Evolutionary conservation across 2,113 vertebrate species (phyloP).

Genomic region (Erpornis zantholeuca): DNA sequence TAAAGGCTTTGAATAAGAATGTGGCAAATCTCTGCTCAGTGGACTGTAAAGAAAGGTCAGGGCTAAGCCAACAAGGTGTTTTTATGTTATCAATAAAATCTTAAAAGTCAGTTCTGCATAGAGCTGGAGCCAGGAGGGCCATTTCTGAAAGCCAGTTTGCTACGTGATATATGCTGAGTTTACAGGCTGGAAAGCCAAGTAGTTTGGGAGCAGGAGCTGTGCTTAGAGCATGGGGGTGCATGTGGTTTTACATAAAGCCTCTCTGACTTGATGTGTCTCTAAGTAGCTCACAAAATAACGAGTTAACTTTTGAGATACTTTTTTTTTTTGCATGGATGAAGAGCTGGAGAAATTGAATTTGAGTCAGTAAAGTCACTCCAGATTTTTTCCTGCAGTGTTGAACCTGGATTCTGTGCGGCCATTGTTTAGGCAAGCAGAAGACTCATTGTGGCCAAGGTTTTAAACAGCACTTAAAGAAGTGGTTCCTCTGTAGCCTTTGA

Average conservation of each 20-base stretch:
- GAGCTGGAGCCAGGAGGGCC: neutral
- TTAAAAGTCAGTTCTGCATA: neutral
- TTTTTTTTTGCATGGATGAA: neutral
- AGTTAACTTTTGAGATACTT: neutral
- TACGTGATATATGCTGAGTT: neutral
- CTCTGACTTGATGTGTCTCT: neutral
- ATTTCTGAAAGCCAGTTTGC: neutral
- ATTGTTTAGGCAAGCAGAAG: neutral
- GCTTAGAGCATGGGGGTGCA: neutral
- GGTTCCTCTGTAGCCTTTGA: neutral
- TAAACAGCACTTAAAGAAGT: neutral
- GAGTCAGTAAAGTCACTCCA: neutral
- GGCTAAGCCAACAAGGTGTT: slow-evolving; percentile 1
- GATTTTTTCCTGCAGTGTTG: neutral
- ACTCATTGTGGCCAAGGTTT: neutral
- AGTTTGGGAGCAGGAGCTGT: neutral
- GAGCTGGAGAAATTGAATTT: slow-evolving; percentile 8
- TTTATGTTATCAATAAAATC: slow-evolving; percentile 19
- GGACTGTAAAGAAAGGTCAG: neutral
- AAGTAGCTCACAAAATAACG: neutral
- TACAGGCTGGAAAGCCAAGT: neutral
- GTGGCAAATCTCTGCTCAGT: neutral
- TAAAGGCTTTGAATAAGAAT: slow-evolving; percentile 8
- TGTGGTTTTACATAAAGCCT: neutral
- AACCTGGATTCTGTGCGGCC: neutral